Base-by-base conservation (phyloP, 2,888 invertebrate genomes). In the Frankliniella fusca region DNA sequence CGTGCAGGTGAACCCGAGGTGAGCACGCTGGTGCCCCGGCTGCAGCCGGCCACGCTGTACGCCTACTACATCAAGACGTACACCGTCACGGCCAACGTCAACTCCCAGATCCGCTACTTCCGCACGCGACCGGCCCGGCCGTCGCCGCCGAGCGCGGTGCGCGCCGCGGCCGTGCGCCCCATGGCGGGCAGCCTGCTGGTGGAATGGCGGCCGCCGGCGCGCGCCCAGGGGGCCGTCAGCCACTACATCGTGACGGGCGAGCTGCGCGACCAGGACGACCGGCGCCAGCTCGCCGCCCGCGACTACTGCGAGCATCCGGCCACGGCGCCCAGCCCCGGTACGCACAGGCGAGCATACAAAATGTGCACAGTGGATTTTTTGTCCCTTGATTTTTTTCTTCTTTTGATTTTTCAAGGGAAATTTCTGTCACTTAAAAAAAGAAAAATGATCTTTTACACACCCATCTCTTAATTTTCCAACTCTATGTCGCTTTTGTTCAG, bases 31-130 rank as follows among this genome's bases (percentile, higher is more conserved):
- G 84, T 88, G n/a, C 86, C 87, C 0, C 88, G 90, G 80, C 88
- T 95, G 27, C 89, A 91, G 83, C 93, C 94, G 0, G 91, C 90
- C 87, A 94, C 94, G 0, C 90, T 90, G 80, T 97, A 97, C 87
- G 94, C 93, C 0, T 91, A 91, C 83, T 93, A 94, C 86, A 91
- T 96, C 18, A 92, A 93, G 86, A 93, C 93, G 0, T 91, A 92
- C 85, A 90, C 90, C 0, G 87, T 90, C 18, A 87, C 88, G 3
- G 86, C 86, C 15, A 85, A 85, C 61, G 27, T 76, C 70, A 76
- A 76, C 70, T 96, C 96, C 87, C 88, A 91, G 7, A 93, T 98
- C 80, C 89, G 92, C 81, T 96, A 96, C 89, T 95, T 97, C 87
- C 70, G 70, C 27, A 76, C 70, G 70, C 23, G 27, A 10, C 70